These are phyloP conservation scores for Candidula unifasciata DNA, from an alignment of 2,888 invertebrate genomes.

Conservation along the genomic window DNA sequence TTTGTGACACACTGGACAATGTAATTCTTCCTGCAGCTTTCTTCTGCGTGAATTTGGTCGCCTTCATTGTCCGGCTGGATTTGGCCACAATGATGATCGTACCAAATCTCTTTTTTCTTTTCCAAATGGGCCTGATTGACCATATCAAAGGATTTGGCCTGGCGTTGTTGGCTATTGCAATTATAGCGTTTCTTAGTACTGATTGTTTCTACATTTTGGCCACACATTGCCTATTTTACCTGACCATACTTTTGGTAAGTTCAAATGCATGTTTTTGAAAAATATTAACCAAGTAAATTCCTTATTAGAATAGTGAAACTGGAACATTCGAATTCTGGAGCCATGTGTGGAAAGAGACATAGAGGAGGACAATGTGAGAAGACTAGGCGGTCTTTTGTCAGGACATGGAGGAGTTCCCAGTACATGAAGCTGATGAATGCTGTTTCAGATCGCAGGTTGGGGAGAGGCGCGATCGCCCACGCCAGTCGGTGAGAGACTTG, in stretches of 20 bases:
- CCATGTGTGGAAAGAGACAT: too few relatives aligned
- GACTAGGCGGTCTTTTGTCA: too few relatives aligned
- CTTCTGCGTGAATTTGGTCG: neutral
- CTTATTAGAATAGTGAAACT: too few relatives aligned
- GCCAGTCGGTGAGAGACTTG: too few relatives aligned
- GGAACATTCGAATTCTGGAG: too few relatives aligned
- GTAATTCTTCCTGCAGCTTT: neutral
- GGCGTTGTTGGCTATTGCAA: neutral
- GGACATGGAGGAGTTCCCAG: too few relatives aligned
- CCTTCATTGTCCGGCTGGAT: conserved; percentile 6
- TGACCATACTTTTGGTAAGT: conserved; percentile 35
- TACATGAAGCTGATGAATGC: too few relatives aligned
- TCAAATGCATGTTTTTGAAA: neutral
- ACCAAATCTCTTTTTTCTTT: conserved; percentile 10
- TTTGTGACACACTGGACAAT: neutral
- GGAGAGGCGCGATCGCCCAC: too few relatives aligned
- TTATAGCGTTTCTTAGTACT: neutral
- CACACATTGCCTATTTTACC: conserved; percentile 23
- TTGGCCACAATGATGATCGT: conserved; percentile 30
- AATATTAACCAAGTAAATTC: neutral
- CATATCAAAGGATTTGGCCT: neutral
- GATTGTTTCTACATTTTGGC: conserved; percentile 29
- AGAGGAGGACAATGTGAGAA: too few relatives aligned
- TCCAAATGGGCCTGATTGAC: conserved; percentile 4
- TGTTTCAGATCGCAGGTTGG: too few relatives aligned